phyloP scores from a whole-genome alignment of 2,797 vertebrate species.

The Aulostomus chinensis region DNA sequence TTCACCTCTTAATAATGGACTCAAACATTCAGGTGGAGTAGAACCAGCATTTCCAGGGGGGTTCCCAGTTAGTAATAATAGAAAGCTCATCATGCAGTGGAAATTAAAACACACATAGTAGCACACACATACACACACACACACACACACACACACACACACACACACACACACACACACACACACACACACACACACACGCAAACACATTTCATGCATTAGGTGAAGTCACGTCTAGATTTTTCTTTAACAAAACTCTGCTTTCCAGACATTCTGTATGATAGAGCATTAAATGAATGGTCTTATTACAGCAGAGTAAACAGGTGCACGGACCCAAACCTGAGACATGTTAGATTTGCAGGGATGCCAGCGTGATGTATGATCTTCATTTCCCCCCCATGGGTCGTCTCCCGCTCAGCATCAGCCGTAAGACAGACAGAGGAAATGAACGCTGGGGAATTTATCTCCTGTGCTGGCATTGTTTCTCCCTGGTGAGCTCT shows the following conservation, averaged over 20 bases:
- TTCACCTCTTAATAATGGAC: slow-evolving; percentile 87
- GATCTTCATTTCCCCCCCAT: slow-evolving; percentile 63
- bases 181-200: slow-evolving; percentile 7
- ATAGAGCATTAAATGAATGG: no score
- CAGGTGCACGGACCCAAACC: slow-evolving; percentile 41
- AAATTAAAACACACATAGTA: slow-evolving; percentile 15
- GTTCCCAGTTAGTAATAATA: slow-evolving; percentile 64
- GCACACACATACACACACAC: slow-evolving; percentile 13
- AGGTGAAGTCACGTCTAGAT: no score
- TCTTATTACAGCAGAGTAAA: slow-evolving; percentile 35
- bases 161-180: no score
- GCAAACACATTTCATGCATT: neutral
- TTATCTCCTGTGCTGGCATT: slow-evolving; percentile 73
- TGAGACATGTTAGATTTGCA: slow-evolving; percentile 38
- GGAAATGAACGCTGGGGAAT: slow-evolving; percentile 75
- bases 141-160: slow-evolving; percentile 7
- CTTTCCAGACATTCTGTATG: no score
- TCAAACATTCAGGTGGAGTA: slow-evolving; percentile 86
- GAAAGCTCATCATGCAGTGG: slow-evolving; percentile 49
- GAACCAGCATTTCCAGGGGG: slow-evolving; percentile 79
- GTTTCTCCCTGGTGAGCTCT: slow-evolving; percentile 71
- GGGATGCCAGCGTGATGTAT: slow-evolving; percentile 71
- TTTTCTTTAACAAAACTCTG: no score
- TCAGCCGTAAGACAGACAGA: slow-evolving; percentile 66
- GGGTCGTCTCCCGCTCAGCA: slow-evolving; percentile 60